Conservation (phyloP, 2,888 invertebrate species). For the Dendrolimus houi region DNA sequence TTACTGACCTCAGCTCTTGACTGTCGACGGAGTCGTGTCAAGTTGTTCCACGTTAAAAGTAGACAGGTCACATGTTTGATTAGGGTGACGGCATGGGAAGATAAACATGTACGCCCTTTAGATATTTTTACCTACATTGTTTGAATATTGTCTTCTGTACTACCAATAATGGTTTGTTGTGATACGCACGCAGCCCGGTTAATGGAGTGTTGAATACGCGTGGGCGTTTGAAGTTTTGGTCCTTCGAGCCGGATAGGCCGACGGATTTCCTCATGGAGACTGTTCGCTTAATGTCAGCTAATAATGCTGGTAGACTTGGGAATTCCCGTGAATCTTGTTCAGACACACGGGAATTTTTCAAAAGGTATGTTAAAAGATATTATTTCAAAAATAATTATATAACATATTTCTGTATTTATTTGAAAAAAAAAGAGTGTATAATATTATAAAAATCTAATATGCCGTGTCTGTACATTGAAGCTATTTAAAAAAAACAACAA, state of each 20-base stretch:
- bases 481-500: too few species aligned
- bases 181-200: not conserved
- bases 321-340: too few species aligned
- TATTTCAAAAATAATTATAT: too few species aligned
- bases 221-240: not conserved
- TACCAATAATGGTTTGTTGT: not conserved
- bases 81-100: slow-evolving; percentile 20
- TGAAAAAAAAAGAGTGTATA: too few species aligned
- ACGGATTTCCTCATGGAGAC: not conserved
- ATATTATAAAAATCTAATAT: too few species aligned
- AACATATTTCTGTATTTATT: too few species aligned
- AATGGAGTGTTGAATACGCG: not conserved
- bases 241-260: too few species aligned
- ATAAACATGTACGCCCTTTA: not conserved
- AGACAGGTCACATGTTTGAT: slow-evolving; percentile 46
- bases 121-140: not conserved
- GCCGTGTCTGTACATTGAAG: too few species aligned
- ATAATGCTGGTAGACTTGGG: not conserved
- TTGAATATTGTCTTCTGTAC: not conserved
- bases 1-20: slow-evolving; percentile 14
- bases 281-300: not conserved
- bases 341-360: too few species aligned
- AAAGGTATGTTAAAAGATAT: too few species aligned
- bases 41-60: slow-evolving; percentile 26
- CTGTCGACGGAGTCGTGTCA: slow-evolving; percentile 5